Percentiles rank a stretch among this genome's conserved stretches.
Evolutionary conservation across 2,113 vertebrate species (phyloP).

Genomic region (Pimephales promelas): DNA sequence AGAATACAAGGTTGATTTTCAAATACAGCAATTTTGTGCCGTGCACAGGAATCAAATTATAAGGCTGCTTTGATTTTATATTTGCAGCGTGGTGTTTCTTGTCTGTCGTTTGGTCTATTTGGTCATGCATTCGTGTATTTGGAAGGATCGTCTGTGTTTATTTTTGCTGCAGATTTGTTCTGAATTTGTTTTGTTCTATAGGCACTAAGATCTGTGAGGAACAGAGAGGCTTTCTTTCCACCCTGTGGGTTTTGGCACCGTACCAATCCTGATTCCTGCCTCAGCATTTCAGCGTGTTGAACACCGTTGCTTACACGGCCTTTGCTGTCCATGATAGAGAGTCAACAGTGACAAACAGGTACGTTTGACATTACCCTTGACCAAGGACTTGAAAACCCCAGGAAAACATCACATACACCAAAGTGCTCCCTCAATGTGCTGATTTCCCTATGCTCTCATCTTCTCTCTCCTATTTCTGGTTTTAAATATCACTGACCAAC

Average conservation of each 20-base stretch:
- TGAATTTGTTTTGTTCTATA: not conserved
- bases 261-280: constrained; percentile 19
- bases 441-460: constrained; percentile 33
- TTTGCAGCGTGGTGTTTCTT: not conserved
- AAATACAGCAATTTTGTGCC: not conserved
- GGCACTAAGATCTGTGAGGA: not conserved
- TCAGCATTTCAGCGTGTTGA: constrained; percentile 27
- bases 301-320: not conserved
- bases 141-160: not conserved
- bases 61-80: constrained; percentile 21
- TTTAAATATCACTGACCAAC: constrained; percentile 43
- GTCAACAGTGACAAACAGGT: constrained; percentile 31
- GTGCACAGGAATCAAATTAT: constrained; percentile 12
- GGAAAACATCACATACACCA: not conserved
- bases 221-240: not conserved
- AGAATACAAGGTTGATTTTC: not conserved
- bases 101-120: not conserved
- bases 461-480: constrained; percentile 33
- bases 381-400: constrained; percentile 26
- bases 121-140: constrained; percentile 7
- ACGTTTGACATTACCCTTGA: constrained; percentile 35
- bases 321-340: constrained; percentile 17
- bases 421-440: constrained; percentile 21
- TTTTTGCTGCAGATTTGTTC: constrained; percentile 16
- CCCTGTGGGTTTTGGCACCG: not conserved